phyloP scores from a whole-genome alignment of 2,113 vertebrate genomes.

The Scytalopus superciliaris region DNA sequence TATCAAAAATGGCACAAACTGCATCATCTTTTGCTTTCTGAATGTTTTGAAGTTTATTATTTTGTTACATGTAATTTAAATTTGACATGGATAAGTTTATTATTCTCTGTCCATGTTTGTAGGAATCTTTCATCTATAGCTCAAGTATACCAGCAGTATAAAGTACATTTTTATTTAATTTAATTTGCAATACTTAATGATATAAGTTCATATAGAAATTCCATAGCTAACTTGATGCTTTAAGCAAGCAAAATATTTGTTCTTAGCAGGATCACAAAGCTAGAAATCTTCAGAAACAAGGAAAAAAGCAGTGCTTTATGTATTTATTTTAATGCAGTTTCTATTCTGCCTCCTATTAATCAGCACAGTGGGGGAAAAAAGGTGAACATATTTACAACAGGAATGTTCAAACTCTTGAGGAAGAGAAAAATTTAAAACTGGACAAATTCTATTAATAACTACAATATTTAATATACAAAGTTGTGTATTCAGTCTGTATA shows the following conservation, averaged over 20 bases:
- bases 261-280: neutral
- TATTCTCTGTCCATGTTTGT: neutral
- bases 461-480: neutral
- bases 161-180: neutral
- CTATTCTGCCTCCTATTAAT: neutral
- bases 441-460: neutral
- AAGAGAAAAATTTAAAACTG: neutral
- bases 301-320: neutral
- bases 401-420: neutral
- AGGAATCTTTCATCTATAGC: neutral
- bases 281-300: neutral
- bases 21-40: neutral
- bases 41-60: neutral
- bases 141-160: neutral
- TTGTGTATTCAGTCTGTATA: neutral
- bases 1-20: neutral
- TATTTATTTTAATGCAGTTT: neutral
- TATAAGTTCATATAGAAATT: neutral
- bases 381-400: neutral
- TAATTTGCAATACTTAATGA: neutral
- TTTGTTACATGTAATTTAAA: neutral
- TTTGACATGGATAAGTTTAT: neutral
- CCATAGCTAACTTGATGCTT: neutral
- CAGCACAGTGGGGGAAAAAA: neutral
- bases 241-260: neutral